These are phyloP conservation scores for Callosobruchus maculatus DNA, from an alignment of 2,888 invertebrate genomes.

Conservation along the genomic window DNA sequence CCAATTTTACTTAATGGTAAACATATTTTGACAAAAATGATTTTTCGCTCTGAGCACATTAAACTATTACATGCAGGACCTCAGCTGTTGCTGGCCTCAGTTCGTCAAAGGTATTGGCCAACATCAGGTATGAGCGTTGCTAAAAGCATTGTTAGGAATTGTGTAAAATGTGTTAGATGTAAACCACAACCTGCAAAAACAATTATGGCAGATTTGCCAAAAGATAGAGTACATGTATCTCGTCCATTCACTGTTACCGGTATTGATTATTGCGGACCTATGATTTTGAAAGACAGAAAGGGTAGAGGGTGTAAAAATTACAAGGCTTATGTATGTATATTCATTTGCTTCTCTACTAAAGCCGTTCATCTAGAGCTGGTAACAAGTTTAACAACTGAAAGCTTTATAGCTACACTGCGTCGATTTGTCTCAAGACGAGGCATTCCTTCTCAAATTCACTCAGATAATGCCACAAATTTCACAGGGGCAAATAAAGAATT, in stretches of 20 bases:
- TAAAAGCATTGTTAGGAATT: not conserved
- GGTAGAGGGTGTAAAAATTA: not conserved
- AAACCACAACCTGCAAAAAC: too few species aligned
- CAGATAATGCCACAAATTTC: not conserved
- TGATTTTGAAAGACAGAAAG: not conserved
- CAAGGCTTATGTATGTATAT: constrained; percentile 8
- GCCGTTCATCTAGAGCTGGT: constrained; percentile 11
- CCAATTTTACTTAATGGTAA: constrained; percentile 4
- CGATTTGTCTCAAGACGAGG: constrained; percentile 16
- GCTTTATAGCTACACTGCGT: constrained; percentile 1
- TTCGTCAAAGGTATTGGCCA: constrained; percentile 10
- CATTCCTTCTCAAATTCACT: constrained; percentile 7
- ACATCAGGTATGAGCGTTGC: not conserved
- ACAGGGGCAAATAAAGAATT: too few species aligned
- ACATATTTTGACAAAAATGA: constrained; percentile 3
- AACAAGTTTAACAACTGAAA: not conserved
- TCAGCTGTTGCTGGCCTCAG: not conserved
- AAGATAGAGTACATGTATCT: too few species aligned
- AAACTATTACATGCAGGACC: constrained; percentile 5
- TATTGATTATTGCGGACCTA: not conserved
- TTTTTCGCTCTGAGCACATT: constrained; percentile 6
- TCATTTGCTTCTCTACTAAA: constrained; percentile 9
- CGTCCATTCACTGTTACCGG: too few species aligned
- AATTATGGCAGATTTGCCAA: not conserved
- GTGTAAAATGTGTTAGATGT: not conserved